Evolutionary conservation across 2,888 invertebrate species (phyloP).

Genomic region (Eristalis pertinax): DNA sequence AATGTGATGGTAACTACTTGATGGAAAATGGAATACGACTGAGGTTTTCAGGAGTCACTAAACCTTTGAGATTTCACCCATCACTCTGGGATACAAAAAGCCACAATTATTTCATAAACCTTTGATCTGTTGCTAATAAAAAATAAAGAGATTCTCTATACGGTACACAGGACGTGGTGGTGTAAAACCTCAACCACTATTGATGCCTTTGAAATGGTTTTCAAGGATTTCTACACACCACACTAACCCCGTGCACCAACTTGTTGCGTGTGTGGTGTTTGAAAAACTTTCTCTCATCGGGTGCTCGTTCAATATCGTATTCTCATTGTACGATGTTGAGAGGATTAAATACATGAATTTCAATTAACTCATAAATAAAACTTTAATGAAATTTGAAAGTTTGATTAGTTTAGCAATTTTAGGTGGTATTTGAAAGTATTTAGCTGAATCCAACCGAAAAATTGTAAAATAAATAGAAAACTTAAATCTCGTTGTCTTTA

Average conservation of each 20-base stretch:
- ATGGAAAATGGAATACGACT: background rate
- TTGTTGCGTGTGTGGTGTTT: background rate
- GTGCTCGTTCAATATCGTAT: background rate
- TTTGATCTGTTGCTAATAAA: background rate
- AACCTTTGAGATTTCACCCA: background rate
- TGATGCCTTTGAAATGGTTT: background rate
- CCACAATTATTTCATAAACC: background rate
- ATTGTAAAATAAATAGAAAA: background rate
- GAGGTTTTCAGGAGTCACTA: background rate
- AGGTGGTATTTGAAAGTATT: background rate
- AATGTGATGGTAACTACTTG: constrained; percentile 33
- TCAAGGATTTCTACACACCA: background rate
- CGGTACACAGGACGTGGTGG: background rate
- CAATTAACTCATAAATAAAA: background rate
- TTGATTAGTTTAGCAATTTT: background rate
- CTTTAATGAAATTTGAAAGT: background rate
- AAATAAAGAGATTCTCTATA: background rate
- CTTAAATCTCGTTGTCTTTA: background rate
- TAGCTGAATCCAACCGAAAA: background rate
- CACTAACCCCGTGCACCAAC: background rate
- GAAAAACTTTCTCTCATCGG: background rate
- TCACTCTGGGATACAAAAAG: background rate
- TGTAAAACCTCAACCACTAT: background rate
- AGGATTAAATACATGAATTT: background rate
- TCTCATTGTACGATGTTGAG: background rate